A percentile compares a stretch with the other conserved stretches of the same genome.
These are phyloP conservation scores for Mugil cephalus DNA, from an alignment of 2,113 vertebrate genomes.

Conservation along the genomic window DNA sequence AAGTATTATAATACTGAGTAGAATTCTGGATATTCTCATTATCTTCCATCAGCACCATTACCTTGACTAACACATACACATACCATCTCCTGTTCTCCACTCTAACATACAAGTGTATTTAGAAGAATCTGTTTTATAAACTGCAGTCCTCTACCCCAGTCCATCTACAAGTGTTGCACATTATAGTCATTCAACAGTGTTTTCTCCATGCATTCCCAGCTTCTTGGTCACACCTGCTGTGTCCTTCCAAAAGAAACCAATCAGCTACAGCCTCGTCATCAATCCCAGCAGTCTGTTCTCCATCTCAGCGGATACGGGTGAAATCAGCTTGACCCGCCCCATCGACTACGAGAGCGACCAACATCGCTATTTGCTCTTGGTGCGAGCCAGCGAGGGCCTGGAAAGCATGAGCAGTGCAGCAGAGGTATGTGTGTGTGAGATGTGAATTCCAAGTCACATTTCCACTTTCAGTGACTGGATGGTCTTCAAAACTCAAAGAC, in stretches of 20 bases:
- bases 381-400: slow-evolving; percentile 85
- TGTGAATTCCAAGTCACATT: background rate
- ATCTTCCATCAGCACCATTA: background rate
- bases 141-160: background rate
- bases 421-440: slow-evolving; percentile 81
- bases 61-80: slow-evolving; percentile 19
- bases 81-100: background rate
- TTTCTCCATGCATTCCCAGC: slow-evolving; percentile 70
- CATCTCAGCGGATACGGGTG: slow-evolving; percentile 84
- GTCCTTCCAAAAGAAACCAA: slow-evolving; percentile 89
- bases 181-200: background rate
- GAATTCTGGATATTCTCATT: slow-evolving; percentile 33
- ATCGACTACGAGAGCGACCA: slow-evolving; percentile 90
- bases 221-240: slow-evolving; percentile 88
- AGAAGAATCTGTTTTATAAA: background rate
- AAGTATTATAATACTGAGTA: slow-evolving; percentile 15
- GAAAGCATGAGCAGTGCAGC: slow-evolving; percentile 86
- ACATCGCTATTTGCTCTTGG: slow-evolving; percentile 87
- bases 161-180: background rate
- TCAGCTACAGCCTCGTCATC: slow-evolving; percentile 89
- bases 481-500: background rate
- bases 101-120: background rate
- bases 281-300: slow-evolving; percentile 90
- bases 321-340: slow-evolving; percentile 85
- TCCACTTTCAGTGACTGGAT: background rate